These are phyloP conservation scores for Mesoligia furuncula DNA, from an alignment of 2,888 invertebrate species.

Conservation along the genomic window DNA sequence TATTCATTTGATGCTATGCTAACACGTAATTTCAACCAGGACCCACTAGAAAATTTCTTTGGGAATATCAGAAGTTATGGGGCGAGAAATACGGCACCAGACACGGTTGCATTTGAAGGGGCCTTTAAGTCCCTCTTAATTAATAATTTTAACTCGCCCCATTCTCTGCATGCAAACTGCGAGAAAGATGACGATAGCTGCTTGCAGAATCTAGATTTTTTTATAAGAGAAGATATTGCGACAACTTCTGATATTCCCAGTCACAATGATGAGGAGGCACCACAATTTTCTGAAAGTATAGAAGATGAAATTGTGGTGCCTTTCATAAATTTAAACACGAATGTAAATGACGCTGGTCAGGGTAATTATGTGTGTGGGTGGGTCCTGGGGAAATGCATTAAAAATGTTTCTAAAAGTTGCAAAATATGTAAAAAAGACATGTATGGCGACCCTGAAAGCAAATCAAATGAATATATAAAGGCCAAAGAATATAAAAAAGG, in stretches of 20 bases:
- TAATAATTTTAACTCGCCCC: conserved; percentile 57
- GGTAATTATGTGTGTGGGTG: conserved; percentile 28
- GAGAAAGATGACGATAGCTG: conserved; percentile 49
- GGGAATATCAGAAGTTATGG: conserved; percentile 58
- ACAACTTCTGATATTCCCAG: conserved; percentile 29
- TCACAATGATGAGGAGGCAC: not conserved
- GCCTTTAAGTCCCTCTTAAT: conserved; percentile 60
- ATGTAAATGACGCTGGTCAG: conserved; percentile 7
- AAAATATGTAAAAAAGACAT: conserved; percentile 18
- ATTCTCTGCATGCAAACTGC: conserved; percentile 53
- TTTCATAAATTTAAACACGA: conserved; percentile 12
- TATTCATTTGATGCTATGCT: conserved; percentile 32
- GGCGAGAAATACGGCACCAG: conserved; percentile 57
- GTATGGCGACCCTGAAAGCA: conserved; percentile 5
- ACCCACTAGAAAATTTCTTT: no score
- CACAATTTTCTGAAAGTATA: conserved; percentile 20
- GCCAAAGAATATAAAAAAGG: no score
- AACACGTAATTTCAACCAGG: conserved; percentile 16
- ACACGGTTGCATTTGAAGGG: conserved; percentile 60
- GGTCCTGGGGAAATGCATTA: conserved; percentile 7
- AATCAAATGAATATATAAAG: conserved; percentile 15
- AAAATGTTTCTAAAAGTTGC: conserved; percentile 15
- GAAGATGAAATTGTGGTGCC: conserved; percentile 17
- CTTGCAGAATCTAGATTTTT: conserved; percentile 15
- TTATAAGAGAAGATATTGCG: not conserved